A percentile compares a stretch with the other conserved stretches of the same genome.
These are phyloP conservation scores for Stichodactyla helianthus DNA, from an alignment of 64 coral and sea anemone genomes.

Conservation along the genomic window DNA sequence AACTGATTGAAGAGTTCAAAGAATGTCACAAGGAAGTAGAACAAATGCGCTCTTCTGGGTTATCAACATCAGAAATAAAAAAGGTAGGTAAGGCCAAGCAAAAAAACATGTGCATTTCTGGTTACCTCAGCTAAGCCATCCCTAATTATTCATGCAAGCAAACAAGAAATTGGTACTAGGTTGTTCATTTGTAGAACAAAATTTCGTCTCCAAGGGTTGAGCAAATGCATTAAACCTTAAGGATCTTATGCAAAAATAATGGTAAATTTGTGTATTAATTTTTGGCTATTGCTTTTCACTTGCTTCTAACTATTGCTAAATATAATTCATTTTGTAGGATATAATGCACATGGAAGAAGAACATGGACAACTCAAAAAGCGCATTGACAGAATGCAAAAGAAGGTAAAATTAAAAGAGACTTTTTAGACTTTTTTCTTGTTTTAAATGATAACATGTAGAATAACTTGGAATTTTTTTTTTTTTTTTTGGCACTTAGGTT, in stretches of 20 bases:
- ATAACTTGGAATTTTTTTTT: neutral
- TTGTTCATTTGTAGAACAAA: no score
- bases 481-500: constrained; percentile 38
- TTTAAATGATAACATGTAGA: neutral
- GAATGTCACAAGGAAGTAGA: constrained; percentile 83
- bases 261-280: no score
- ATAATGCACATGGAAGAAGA: constrained; percentile 98
- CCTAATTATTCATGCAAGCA: no score
- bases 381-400: constrained; percentile 88
- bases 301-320: no score
- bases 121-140: no score
- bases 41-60: constrained; percentile 80
- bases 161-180: no score
- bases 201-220: no score
- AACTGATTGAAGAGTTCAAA: constrained; percentile 93
- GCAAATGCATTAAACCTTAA: no score
- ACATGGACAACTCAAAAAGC: constrained; percentile 80
- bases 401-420: constrained; percentile 52
- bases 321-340: constrained; percentile 45
- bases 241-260: no score
- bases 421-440: neutral
- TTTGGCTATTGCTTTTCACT: no score
- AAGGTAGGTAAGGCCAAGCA: constrained; percentile 72
- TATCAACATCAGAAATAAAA: constrained; percentile 95
- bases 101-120: neutral